Evolutionary conservation across 2,888 invertebrate species (phyloP), one percentile per base, ranked within the genome.

Genomic region (Actias luna): DNA sequence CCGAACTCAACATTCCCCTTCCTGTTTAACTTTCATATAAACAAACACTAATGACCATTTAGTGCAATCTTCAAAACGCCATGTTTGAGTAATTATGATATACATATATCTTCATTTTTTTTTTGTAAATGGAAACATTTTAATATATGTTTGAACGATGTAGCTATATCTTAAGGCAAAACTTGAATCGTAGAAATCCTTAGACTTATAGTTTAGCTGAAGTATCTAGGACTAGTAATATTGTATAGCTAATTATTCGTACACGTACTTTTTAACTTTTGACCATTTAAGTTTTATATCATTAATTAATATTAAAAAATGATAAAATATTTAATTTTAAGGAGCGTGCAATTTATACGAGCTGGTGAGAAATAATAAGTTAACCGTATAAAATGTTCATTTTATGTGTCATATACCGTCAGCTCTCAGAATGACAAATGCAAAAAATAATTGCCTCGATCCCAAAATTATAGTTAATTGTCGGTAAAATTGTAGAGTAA

Each of bases 11-110:
- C 80, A 80, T 82, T 78, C 79, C 80, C 77, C 77, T 85, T 89
- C 87, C 89, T 88, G 87, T 84, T 84, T 80, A 72, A 78, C 79
- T 77, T 78, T 79, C 80, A 76, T 77, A 74, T 78, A 83, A 81
- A 76, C 74, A 79, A 80, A 83, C 77, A 82, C 71, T 69, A 72
- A 78, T 72, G 69, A 69, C 65, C 39, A 35, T 31, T 60, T 59
- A 63, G 59, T 42, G 59, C 55, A 58, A 46, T 22, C 14, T 42
- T 31, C 29, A n/a, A 31, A 52, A 58, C 58, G 31, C 29, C 55
- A 55, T 55, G 18, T 55, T 29, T 55, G 55, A 55, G 29, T 55
- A 55, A 55, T 55, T 55, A 55, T 55, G 29, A 29, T 55, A 29
- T 55, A 16, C 39, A 8, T 33, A 50, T 25, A 50, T 50, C 46